Conservation (phyloP, 2,113 vertebrate species). For the Oxyura jamaicensis region DNA sequence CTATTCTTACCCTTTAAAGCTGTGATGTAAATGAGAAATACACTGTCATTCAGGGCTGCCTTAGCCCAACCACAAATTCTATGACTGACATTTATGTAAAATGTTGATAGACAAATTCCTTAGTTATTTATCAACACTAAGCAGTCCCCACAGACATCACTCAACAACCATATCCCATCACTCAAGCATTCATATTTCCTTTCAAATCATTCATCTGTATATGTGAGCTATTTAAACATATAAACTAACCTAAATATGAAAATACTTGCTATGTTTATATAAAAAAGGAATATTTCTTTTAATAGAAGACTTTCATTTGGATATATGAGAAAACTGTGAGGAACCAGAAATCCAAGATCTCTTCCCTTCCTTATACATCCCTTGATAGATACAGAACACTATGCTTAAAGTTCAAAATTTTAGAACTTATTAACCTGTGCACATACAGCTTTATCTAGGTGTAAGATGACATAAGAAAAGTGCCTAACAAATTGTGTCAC, state of each 20-base stretch:
- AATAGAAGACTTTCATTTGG: neutral
- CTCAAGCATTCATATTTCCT: slow-evolving; percentile 22
- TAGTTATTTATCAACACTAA: slow-evolving; percentile 60
- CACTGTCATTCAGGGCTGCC: slow-evolving; percentile 27
- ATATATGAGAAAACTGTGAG: neutral
- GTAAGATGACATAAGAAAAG: neutral
- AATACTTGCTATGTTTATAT: neutral
- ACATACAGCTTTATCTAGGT: neutral
- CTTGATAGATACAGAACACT: neutral
- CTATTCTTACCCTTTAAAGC: neutral
- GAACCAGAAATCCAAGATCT: neutral
- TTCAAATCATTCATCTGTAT: slow-evolving; percentile 36
- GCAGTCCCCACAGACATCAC: slow-evolving; percentile 46
- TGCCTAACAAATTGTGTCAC: neutral
- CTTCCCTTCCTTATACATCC: neutral
- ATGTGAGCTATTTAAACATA: slow-evolving; percentile 53
- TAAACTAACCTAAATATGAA: slow-evolving; percentile 18
- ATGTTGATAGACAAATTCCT: slow-evolving; percentile 60
- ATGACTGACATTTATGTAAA: slow-evolving; percentile 39
- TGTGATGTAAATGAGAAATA: slow-evolving; percentile 5
- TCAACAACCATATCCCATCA: slow-evolving; percentile 40
- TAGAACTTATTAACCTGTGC: neutral
- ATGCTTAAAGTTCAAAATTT: neutral
- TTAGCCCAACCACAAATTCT: neutral
- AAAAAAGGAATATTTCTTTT: neutral